A percentile compares a stretch with the other conserved stretches of the same genome.
Evolutionary conservation across 2,888 invertebrate genomes (phyloP).

Genomic region (Epistrophella euchroma): DNA sequence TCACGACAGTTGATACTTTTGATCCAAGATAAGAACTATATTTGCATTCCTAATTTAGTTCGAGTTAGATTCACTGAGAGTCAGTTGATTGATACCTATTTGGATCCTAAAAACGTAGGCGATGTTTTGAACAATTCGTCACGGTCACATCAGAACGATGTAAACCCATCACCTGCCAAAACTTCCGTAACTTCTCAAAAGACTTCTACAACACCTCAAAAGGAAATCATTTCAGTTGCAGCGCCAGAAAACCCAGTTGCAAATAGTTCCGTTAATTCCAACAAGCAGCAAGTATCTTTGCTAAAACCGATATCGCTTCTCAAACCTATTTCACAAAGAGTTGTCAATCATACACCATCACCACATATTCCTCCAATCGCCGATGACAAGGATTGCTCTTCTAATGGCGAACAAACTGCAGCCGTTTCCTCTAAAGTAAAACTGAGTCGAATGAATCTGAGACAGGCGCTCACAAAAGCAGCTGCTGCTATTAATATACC

Average conservation of each 20-base stretch:
- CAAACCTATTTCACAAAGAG: conserved; percentile 76
- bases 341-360: conserved; percentile 28
- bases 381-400: conserved; percentile 33
- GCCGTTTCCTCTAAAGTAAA: conserved; percentile 78
- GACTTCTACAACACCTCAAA: not conserved
- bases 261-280: conserved; percentile 10
- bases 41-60: conserved; percentile 79
- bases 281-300: conserved; percentile 59
- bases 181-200: not conserved
- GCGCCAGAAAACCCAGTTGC: not conserved
- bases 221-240: not conserved
- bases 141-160: not conserved
- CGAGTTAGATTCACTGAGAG: conserved; percentile 79
- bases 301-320: conserved; percentile 75
- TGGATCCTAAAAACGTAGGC: conserved; percentile 70
- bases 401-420: conserved; percentile 31
- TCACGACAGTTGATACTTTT: conserved; percentile 79
- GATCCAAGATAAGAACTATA: conserved; percentile 77
- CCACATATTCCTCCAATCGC: not conserved
- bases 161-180: not conserved
- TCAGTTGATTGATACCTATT: conserved; percentile 81
- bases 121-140: conserved; percentile 38
- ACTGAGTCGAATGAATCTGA: conserved; percentile 81
- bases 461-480: conserved; percentile 81
- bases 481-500: conserved; percentile 77